Conservation (phyloP, 2,797 vertebrate species). For the Falco columbarius region DNA sequence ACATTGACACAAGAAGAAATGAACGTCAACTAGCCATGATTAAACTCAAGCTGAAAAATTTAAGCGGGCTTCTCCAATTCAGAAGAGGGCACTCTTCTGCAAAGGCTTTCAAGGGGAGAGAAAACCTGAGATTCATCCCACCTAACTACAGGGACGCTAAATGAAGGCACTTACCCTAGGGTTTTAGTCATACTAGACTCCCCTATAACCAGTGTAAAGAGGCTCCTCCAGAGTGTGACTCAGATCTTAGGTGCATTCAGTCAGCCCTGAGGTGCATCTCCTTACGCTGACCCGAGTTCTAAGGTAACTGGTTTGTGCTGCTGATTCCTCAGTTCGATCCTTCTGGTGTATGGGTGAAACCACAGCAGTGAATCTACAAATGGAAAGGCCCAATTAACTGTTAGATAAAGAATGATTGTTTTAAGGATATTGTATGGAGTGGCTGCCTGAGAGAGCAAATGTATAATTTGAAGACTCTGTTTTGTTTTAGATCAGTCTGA, state of each 20-base stretch:
- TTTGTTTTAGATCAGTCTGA: background rate
- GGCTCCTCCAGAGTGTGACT: background rate
- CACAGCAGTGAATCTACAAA: background rate
- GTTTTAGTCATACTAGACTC: background rate
- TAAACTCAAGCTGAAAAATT: conserved; percentile 18
- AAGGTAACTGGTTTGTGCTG: background rate
- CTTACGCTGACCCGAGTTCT: background rate
- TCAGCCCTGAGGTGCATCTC: background rate
- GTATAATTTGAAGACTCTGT: background rate
- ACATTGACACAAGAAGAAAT: background rate
- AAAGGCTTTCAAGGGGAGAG: background rate
- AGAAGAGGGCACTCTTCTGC: background rate
- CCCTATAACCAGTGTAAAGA: background rate
- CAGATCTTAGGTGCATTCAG: background rate
- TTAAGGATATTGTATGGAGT: background rate
- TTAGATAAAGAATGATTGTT: background rate
- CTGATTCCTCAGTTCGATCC: background rate
- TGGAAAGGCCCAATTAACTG: background rate
- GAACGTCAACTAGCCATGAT: background rate
- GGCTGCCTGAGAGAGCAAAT: background rate
- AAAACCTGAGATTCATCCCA: background rate
- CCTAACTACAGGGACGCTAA: background rate
- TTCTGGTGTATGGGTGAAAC: background rate
- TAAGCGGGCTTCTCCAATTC: background rate
- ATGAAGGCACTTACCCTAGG: background rate